Conservation (phyloP, 2,113 vertebrate genomes). For the Rhabdornis inornatus region DNA sequence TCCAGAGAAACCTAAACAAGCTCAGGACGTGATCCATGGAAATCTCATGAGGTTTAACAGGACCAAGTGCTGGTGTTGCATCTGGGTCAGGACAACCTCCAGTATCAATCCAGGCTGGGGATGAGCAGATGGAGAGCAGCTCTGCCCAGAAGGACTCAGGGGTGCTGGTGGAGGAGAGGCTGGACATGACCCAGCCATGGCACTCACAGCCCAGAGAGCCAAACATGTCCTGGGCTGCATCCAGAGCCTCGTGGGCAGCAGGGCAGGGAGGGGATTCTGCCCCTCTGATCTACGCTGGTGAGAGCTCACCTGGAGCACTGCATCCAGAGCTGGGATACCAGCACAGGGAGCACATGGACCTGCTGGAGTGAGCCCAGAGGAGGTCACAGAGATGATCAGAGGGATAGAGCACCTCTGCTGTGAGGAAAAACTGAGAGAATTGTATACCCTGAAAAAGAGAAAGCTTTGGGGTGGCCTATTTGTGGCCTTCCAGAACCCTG, state of each 20-base stretch:
- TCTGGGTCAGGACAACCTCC: fast-evolving
- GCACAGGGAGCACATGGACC: not conserved
- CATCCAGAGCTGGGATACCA: not conserved
- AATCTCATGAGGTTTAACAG: not conserved
- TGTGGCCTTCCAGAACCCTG: not conserved
- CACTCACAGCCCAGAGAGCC: not conserved
- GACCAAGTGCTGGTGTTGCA: not conserved
- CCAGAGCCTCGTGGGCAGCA: fast-evolving
- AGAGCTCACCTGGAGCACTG: not conserved
- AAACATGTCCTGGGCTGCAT: not conserved
- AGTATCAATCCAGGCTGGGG: fast-evolving
- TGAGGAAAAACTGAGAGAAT: not conserved
- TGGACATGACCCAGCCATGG: fast-evolving
- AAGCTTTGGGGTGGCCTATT: not conserved
- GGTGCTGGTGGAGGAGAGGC: not conserved
- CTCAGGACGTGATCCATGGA: too few relatives aligned
- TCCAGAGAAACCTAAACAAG: not conserved
- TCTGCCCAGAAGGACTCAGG: not conserved
- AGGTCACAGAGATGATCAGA: not conserved
- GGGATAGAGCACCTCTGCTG: fast-evolving
- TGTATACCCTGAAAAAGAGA: not conserved
- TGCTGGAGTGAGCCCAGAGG: fast-evolving
- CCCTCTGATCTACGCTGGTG: not conserved
- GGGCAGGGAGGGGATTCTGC: not conserved
- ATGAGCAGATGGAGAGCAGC: not conserved